Conservation (phyloP, 2,113 vertebrate species). For the Entelurus aequoreus region DNA sequence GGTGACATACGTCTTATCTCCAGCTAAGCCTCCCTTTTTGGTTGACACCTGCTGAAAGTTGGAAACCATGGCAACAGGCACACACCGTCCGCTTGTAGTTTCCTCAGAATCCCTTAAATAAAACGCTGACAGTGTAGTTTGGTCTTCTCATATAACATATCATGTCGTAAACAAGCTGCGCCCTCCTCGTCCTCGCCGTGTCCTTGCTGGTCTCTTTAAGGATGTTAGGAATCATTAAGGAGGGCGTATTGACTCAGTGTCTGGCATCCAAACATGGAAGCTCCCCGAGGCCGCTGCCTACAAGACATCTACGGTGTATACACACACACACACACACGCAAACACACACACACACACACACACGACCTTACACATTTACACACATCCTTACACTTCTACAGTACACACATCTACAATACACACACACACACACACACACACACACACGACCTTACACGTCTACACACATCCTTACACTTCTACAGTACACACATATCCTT, state of each 20-base stretch:
- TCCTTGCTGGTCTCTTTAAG: conserved; percentile 55
- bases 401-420: too few relatives aligned
- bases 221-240: conserved; percentile 43
- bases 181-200: conserved; percentile 17
- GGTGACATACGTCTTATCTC: conserved; percentile 16
- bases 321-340: too few relatives aligned
- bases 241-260: conserved; percentile 34
- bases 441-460: too few relatives aligned
- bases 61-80: conserved; percentile 74
- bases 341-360: too few relatives aligned
- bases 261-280: conserved; percentile 13
- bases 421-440: too few relatives aligned
- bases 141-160: too few relatives aligned
- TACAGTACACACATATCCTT: too few relatives aligned
- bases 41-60: conserved; percentile 64
- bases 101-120: too few relatives aligned
- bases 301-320: conserved; percentile 21
- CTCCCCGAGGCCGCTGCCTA: conserved; percentile 25
- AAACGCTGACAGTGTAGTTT: not conserved
- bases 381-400: too few relatives aligned
- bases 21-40: conserved; percentile 34
- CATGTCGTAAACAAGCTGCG: not conserved
- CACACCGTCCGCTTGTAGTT: conserved; percentile 33
- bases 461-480: too few relatives aligned
- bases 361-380: too few relatives aligned